Percentiles rank a stretch among this genome's conserved stretches.
These are phyloP conservation scores for Anolis apletophallus DNA, from an alignment of 2,797 vertebrate genomes.

Conservation along the genomic window DNA sequence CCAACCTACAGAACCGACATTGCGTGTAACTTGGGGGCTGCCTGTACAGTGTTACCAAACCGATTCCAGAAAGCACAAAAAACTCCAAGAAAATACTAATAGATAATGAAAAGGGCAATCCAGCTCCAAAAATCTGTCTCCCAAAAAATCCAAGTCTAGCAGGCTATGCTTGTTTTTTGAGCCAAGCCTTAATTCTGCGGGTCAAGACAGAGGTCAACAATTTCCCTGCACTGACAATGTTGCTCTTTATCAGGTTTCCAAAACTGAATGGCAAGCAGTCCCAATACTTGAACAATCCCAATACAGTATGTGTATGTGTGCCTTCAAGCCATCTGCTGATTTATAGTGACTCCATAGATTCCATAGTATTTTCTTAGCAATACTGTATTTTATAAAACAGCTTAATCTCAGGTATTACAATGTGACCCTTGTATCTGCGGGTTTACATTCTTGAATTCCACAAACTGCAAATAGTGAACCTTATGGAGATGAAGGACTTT, in stretches of 20 bases:
- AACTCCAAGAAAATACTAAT: neutral
- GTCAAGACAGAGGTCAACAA: fast-evolving
- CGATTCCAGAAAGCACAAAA: neutral
- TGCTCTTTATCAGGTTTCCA: neutral
- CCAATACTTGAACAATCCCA: neutral
- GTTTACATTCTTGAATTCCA: too few species aligned
- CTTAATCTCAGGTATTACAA: too few species aligned
- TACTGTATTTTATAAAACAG: too few species aligned
- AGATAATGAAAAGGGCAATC: neutral
- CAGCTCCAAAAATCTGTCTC: neutral
- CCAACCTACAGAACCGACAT: too few species aligned
- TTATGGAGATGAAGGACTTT: neutral
- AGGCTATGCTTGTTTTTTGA: neutral
- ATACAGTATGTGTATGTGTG: neutral
- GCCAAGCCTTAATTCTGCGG: neutral
- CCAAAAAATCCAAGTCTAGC: neutral
- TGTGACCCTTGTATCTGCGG: too few species aligned
- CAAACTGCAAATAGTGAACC: too few species aligned
- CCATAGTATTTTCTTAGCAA: too few species aligned
- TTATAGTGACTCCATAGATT: too few species aligned
- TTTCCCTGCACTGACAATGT: neutral
- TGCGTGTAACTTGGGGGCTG: too few species aligned
- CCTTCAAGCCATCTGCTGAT: too few species aligned
- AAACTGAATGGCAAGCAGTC: neutral
- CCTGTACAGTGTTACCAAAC: neutral